Percentiles rank a stretch among this genome's conserved stretches.
Evolutionary conservation across 2,888 invertebrate genomes (phyloP).

Genomic region (Empis stercorea): DNA sequence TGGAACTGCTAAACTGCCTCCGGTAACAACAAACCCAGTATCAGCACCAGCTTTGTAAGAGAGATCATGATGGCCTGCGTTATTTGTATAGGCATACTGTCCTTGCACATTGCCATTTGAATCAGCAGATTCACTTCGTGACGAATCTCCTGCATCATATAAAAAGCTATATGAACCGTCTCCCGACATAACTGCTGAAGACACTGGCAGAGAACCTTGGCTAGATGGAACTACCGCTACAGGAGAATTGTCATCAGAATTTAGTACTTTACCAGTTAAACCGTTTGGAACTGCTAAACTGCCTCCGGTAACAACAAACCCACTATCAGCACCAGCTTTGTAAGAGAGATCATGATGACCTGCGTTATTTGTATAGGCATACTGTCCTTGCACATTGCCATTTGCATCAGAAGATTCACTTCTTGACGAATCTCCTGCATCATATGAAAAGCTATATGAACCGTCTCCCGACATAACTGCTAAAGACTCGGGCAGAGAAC

Average conservation of each 20-base stretch:
- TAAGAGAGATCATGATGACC: slow-evolving; percentile 61
- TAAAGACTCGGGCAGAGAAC: background rate
- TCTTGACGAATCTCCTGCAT: slow-evolving; percentile 25
- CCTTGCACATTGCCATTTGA: slow-evolving; percentile 35
- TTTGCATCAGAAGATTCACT: slow-evolving; percentile 26
- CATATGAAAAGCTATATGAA: slow-evolving; percentile 24
- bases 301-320: slow-evolving; percentile 40
- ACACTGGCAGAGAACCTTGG: background rate
- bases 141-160: slow-evolving; percentile 24
- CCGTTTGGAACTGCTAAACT: slow-evolving; percentile 20
- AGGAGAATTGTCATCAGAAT: background rate
- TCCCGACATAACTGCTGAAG: too few relatives aligned
- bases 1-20: slow-evolving; percentile 26
- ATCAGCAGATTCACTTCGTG: slow-evolving; percentile 29
- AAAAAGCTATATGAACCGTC: slow-evolving; percentile 20
- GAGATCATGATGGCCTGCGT: slow-evolving; percentile 58
- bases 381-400: slow-evolving; percentile 41
- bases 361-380: slow-evolving; percentile 55
- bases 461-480: slow-evolving; percentile 4
- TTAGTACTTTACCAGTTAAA: background rate
- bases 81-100: slow-evolving; percentile 54
- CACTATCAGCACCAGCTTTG: slow-evolving; percentile 58
- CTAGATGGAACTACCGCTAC: background rate
- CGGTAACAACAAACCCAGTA: slow-evolving; percentile 45
- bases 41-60: slow-evolving; percentile 59